Percentiles rank a stretch among this genome's conserved stretches.
These are phyloP conservation scores for Drosophila silvestris DNA, from an alignment of 2,888 invertebrate species.

Conservation along the genomic window DNA sequence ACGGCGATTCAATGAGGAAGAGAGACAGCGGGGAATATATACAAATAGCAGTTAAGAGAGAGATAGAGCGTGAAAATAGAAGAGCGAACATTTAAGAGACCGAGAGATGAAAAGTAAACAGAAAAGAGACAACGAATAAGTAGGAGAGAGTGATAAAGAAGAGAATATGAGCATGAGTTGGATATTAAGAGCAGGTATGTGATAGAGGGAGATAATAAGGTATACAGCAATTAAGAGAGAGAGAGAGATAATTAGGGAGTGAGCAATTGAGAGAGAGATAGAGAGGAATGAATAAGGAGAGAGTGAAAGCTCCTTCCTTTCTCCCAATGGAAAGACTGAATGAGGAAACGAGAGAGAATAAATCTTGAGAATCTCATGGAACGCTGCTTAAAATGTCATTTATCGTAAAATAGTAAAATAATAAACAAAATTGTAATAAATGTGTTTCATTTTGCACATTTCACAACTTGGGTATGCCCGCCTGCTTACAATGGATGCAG, in stretches of 20 bases:
- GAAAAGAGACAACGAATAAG: neutral
- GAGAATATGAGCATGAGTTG: neutral
- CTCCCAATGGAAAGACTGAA: neutral
- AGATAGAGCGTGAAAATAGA: neutral
- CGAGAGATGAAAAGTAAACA: neutral
- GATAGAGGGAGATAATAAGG: neutral
- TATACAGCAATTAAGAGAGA: too few species aligned
- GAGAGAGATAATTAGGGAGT: neutral
- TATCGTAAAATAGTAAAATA: neutral
- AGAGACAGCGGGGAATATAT: neutral
- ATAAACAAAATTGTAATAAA: neutral
- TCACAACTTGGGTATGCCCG: neutral
- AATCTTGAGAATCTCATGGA: neutral
- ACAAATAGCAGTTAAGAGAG: neutral
- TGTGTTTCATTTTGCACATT: neutral
- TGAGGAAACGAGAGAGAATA: neutral
- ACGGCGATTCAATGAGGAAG: neutral
- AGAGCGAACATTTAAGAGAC: neutral
- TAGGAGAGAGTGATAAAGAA: neutral
- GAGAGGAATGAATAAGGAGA: neutral
- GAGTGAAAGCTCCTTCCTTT: neutral
- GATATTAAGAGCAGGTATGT: neutral
- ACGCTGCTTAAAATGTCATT: neutral
- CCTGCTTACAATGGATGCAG: neutral
- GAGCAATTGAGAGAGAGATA: neutral